Percentiles rank a stretch among this genome's conserved stretches.
These are phyloP conservation scores for Myotis vivesi DNA, from an alignment of 2,797 vertebrate species.

Conservation along the genomic window DNA sequence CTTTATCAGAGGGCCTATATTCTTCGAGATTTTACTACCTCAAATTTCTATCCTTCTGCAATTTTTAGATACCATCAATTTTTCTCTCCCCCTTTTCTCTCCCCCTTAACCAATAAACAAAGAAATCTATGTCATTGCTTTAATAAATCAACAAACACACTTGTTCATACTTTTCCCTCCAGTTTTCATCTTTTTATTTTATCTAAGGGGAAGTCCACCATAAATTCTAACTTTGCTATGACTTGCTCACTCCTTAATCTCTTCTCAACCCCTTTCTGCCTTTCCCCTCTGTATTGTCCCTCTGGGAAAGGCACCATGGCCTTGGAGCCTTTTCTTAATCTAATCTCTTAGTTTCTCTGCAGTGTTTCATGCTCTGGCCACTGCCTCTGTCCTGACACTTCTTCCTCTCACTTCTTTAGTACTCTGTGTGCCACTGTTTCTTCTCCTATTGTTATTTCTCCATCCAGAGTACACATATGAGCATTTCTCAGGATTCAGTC, in stretches of 20 bases:
- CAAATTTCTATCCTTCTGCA: not conserved
- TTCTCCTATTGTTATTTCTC: not conserved
- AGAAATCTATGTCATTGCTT: not conserved
- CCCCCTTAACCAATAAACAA: not conserved
- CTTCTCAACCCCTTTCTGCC: not conserved
- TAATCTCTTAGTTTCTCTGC: not conserved
- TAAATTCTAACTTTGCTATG: constrained; percentile 1
- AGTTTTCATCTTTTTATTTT: not conserved
- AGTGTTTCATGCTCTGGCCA: not conserved
- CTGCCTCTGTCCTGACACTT: not conserved
- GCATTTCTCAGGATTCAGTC: not conserved
- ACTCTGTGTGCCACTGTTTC: not conserved
- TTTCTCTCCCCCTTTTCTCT: not conserved
- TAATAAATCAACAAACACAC: not conserved
- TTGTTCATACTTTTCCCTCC: not conserved
- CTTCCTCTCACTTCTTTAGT: not conserved
- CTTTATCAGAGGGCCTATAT: not conserved
- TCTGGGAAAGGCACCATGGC: not conserved
- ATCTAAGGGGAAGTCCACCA: not conserved
- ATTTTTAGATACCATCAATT: not conserved
- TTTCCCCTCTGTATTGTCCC: not conserved
- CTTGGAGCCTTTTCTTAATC: not conserved
- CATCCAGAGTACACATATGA: no score
- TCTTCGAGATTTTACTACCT: not conserved
- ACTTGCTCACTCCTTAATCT: not conserved